Evolutionary conservation across 2,888 invertebrate species (phyloP), one percentile per base, ranked within the genome.

Genomic region (Habrosyne pyritoides): DNA sequence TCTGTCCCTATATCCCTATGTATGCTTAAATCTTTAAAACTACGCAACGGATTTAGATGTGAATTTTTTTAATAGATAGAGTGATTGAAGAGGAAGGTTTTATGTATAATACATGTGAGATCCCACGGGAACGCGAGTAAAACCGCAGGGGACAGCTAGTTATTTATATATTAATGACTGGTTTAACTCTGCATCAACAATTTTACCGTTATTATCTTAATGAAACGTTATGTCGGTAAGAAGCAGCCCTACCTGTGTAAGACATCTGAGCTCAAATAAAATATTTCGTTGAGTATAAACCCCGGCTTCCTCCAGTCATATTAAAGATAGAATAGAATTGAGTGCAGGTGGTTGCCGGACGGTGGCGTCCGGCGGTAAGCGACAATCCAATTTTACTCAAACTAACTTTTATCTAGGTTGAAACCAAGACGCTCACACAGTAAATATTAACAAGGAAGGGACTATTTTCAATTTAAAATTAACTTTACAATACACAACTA

Each of bases 341-440:
- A 66, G 70, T 64, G 55, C 66, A 67, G 63, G 69, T 66, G 67
- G 60, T 61, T 42, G 56, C 21, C 47, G 49, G 58, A 46, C 47
- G 42, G 24, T 24, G 24, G 24, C 24, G 3, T 24, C 24, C 24
- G 24, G 8, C 42, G 56, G 56, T 54, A 66, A 64, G 64, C 69
- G 64, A 67, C 71, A 72, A 71, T 73, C 68, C 69, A 72, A 72
- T 72, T 73, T 69, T 56, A 58, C 61, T 63, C 58, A 66, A 69
- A 66, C 66, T 69, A 60, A 58, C 64, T 57, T 55, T 50, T 50
- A 28, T 50, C 60, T 62, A 60, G 59, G 58, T 54, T 55, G 48
- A 49, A 59, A 60, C 47, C 46, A 54, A 54, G 53, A 46, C 36
- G 51, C 53, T 49, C 57, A 14, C 52, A 55, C 47, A 59, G 57